Evolutionary conservation across 2,888 invertebrate species (phyloP), one percentile per base, ranked within the genome.

Genomic region (Diaphora mendica): DNA sequence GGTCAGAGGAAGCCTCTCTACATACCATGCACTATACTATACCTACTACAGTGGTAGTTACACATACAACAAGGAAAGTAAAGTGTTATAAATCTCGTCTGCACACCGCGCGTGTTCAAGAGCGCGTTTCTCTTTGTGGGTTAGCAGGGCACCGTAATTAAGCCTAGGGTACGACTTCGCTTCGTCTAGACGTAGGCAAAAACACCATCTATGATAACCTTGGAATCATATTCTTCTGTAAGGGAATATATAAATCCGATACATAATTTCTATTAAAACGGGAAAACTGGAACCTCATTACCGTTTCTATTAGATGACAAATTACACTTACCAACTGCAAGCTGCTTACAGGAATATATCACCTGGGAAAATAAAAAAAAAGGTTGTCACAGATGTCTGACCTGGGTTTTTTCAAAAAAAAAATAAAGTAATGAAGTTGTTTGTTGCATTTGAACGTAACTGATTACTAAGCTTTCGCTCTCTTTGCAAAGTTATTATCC

Each of bases 261-360:
- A 55, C 35, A 70, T 26, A 17, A 20, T 66, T 71, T 11, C 23
- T 66, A 66, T 70, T 75, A 62, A 1, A 44, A 65, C 65, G n/a
- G 48, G 17, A 20, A 48, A 33, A 30, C 26, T n/a, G 33, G 9
- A 55, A 55, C 3, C 9, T n/a, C 11, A 51, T 23, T 39, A 39
- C 9, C 20, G 23, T 44, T 39, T 20, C 5, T 35, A 64, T 68
- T 5, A 42, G 9, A 64, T 42, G 4, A 65, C 20, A 64, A 67
- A 70, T 64, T 42, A 23, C 39, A 89, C 91, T 90, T 72, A 91
- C 91, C 91, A 89, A 87, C 87, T 80, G 70, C 79, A 77, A 77
- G 76, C 76, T 76, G 77, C 73, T 72, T 76, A 62, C 75, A 77
- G 70, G 79, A 81, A 75, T 77, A 70, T 79, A 70, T 80, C 84